Evolutionary conservation across 2,888 invertebrate species (phyloP), one percentile per base, ranked within the genome.

Genomic region (Apoderus coryli): DNA sequence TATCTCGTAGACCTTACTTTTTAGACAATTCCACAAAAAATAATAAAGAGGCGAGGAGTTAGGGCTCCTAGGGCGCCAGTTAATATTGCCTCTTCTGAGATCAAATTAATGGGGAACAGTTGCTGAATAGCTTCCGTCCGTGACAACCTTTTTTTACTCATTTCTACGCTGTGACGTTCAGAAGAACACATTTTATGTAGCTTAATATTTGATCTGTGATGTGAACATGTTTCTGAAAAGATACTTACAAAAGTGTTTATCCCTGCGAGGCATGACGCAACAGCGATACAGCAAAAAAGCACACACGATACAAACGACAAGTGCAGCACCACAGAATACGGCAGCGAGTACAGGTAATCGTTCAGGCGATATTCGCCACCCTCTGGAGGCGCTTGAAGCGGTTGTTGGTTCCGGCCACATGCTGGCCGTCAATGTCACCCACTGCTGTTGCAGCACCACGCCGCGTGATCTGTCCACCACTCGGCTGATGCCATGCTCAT

Each of bases 181-280:
- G n/a, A n/a, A n/a, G n/a, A n/a, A n/a, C n/a, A n/a, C n/a, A n/a
- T n/a, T n/a, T n/a, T n/a, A n/a, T n/a, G n/a, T n/a, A n/a, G n/a
- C n/a, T n/a, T n/a, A n/a, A n/a, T n/a, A n/a, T n/a, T n/a, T n/a
- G n/a, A n/a, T n/a, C n/a, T n/a, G n/a, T n/a, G n/a, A n/a, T n/a
- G n/a, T n/a, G n/a, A n/a, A n/a, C n/a, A n/a, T n/a, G n/a, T n/a
- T n/a, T n/a, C n/a, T n/a, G 19, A 16, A 11, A 12, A 11, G 23
- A 22, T 35, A 52, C 65, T 64, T 58, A 74, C 74, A 69, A 50
- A 69, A 70, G 39, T 72, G 69, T 60, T 73, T 73, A 57, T 73
- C 72, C 50, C 71, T 66, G 41, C 70, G 68, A 46, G 73, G 73
- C 67, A 73, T 71, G 52, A 72, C 67, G 63, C 73, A 72, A 56